Evolutionary conservation across 2,888 invertebrate genomes (phyloP), one percentile per base, ranked within the genome.

Genomic region (Nyleta sp.): DNA sequence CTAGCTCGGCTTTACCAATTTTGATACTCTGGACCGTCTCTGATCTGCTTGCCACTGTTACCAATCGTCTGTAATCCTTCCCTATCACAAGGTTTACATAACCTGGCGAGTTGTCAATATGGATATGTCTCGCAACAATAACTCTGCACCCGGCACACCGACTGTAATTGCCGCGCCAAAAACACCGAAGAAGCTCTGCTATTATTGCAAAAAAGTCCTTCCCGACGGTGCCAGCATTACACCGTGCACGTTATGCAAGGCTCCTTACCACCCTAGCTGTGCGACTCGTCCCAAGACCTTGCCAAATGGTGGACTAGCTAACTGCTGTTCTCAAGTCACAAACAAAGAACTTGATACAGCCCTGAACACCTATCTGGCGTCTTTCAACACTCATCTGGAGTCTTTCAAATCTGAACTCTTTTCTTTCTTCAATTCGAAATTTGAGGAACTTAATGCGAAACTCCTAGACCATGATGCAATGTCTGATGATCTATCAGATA

Each of bases 321-420:
- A 5, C 2, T 35, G 35, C 35, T 40, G 40, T n/a, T 40, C 40
- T n/a, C 7, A 13, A 15, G 17, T 40, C 8, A 40, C 40, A 15
- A 40, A 40, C 3, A 40, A 13, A 15, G 13, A 13, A 13, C 40
- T 40, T 15, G 15, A 40, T 40, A 40, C 40, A 2, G 8, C 17
- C 1, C 13, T 40, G n/a, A 35, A 24, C 24, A 5, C 24, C 7
- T 35, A 5, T 8, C n/a, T 3, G 11, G 6, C 35, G 7, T 24
- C 3, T 24, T 24, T 35, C 10, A 6, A 11, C n/a, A n/a, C 35
- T 35, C 35, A 5, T 8, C n/a, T 3, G 11, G 6, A 3, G 7
- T 24, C 3, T 24, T 24, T 35, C 10, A 59, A 44, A 31, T 31
- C 42, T 28, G 28, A 59, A 15, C 8, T 59, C 1, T 44, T 57